Evolutionary conservation across 1,140 invertebrate genomes (phyloP), one percentile per base, ranked within the genome.

Genomic region (Leptinotarsa undecemlineata): DNA sequence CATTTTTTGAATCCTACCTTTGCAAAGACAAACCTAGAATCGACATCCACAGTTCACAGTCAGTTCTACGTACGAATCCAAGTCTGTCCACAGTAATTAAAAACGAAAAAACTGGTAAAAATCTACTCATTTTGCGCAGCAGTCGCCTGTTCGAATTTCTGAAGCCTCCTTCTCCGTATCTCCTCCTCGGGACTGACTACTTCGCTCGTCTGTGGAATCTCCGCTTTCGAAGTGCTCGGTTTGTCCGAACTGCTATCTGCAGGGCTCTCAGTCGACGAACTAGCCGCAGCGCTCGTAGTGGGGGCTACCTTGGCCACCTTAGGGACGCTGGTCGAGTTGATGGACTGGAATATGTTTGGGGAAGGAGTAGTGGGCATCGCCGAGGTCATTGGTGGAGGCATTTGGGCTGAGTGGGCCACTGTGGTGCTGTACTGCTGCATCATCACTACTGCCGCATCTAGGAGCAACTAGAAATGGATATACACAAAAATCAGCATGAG

Each of bases 341-440:
- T 48, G 15, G 68, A 13, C 20, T 33, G 51, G 3, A 21, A 48
- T 4, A 21, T 60, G 15, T n/a, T 23, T 0, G 20, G 21, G 6
- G 48, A 14, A 17, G 20, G 3, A 0, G 64, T 14, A 11, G 23
- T n/a, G n/a, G 67, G 11, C 14, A 17, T 57, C 0, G n/a, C 3
- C 15, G 15, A 17, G 51, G 51, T 15, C 14, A 11, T 73, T 15
- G 47, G 63, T 62, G 48, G 73, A 13, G 76, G 79, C 8, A 79
- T 70, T 48, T 70, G 72, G 23, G 77, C 74, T 77, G 74, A 78
- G 78, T 85, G 75, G 70, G 85, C 80, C 66, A 88, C 88, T 15
- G 93, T 88, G 42, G 89, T 87, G 68, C 91, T 91, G 85, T 97
- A 97, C 84, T 98, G 96, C 78, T 95, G 91, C 90, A 98, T 95